Percentiles rank a stretch among this genome's conserved stretches.
These are phyloP conservation scores for Heteropelma amictum DNA, from an alignment of 2,888 invertebrate genomes.

Conservation along the genomic window DNA sequence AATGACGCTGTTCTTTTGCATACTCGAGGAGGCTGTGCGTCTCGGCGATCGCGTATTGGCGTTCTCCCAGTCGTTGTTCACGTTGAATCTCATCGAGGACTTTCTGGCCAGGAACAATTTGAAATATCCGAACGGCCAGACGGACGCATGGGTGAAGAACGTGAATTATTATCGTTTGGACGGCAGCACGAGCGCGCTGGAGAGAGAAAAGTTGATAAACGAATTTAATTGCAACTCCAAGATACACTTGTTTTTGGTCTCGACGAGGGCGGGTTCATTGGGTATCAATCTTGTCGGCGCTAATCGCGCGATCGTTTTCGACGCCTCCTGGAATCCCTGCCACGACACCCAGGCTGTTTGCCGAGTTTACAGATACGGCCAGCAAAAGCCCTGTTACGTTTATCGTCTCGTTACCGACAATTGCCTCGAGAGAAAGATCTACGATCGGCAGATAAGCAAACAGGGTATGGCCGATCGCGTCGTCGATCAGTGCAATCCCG, in stretches of 20 bases:
- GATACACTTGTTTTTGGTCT: constrained; percentile 95
- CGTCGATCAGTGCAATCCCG: constrained; percentile 98
- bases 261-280: constrained; percentile 96
- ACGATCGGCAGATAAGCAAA: constrained; percentile 98
- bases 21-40: constrained; percentile 92
- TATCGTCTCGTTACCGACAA: constrained; percentile 98
- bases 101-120: constrained; percentile 87
- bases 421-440: constrained; percentile 98
- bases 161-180: constrained; percentile 94
- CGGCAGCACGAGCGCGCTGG: constrained; percentile 95
- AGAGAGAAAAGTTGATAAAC: constrained; percentile 96
- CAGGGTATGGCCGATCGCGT: constrained; percentile 99
- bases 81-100: constrained; percentile 96
- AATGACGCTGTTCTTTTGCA: constrained; percentile 95
- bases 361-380: constrained; percentile 93
- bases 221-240: constrained; percentile 95
- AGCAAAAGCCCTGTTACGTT: constrained; percentile 95
- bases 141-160: constrained; percentile 90
- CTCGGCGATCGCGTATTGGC: constrained; percentile 94
- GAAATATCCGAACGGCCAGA: constrained; percentile 81
- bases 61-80: constrained; percentile 97
- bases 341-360: constrained; percentile 99
- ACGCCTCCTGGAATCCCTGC: constrained; percentile 99
- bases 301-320: constrained; percentile 97
- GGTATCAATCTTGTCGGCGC: constrained; percentile 99